These are phyloP conservation scores for Darwinula stevensoni DNA, from an alignment of 2,888 invertebrate species.

Conservation along the genomic window DNA sequence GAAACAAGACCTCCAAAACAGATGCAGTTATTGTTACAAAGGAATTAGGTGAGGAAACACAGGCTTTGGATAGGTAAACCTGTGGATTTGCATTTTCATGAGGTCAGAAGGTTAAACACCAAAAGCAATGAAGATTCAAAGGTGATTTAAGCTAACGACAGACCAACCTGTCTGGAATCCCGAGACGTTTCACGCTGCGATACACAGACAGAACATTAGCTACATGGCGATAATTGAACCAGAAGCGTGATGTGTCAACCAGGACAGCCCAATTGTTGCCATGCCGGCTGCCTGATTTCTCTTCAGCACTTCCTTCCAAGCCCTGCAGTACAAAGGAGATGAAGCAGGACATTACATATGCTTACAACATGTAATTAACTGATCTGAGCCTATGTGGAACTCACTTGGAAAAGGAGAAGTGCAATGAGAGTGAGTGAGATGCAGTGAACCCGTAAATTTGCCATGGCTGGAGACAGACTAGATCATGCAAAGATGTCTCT, in stretches of 20 bases:
- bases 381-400: too few relatives aligned
- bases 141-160: neutral
- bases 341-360: too few relatives aligned
- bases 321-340: too few relatives aligned
- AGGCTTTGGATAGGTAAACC: neutral
- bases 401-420: too few relatives aligned
- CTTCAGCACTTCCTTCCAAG: too few relatives aligned
- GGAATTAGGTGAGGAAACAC: neutral
- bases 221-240: conserved; percentile 99
- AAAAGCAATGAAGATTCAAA: conserved; percentile 4
- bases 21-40: neutral
- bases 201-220: conserved; percentile 96
- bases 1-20: conserved; percentile 7
- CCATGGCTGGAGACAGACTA: too few relatives aligned
- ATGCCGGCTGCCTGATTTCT: too few relatives aligned
- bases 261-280: conserved; percentile 99
- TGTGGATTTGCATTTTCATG: neutral
- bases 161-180: conserved; percentile 74
- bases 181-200: conserved; percentile 82
- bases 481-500: too few relatives aligned
- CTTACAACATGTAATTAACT: too few relatives aligned
- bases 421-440: too few relatives aligned
- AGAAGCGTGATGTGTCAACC: conserved; percentile 92
- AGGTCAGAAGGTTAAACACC: neutral
- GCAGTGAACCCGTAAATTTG: too few relatives aligned